A percentile compares a stretch with the other conserved stretches of the same genome.
Conservation (phyloP, 2,888 invertebrate species). For the Aphodius granarius region DNA sequence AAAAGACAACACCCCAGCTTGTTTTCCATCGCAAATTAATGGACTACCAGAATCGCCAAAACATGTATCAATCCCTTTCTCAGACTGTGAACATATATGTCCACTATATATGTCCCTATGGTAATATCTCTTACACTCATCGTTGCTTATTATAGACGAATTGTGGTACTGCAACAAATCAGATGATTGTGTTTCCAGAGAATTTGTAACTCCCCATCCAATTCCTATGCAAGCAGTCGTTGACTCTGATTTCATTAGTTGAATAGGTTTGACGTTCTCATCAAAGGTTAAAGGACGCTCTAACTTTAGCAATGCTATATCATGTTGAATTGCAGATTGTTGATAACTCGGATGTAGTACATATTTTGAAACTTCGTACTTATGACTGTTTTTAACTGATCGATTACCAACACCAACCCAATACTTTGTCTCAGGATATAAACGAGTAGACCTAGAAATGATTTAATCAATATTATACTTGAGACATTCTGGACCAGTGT, state of each 20-base stretch:
- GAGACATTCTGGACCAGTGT: background rate
- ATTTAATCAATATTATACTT: background rate
- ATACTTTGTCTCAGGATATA: background rate
- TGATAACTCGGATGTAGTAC: background rate
- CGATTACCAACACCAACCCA: background rate
- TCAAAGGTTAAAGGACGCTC: background rate
- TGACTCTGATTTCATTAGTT: background rate
- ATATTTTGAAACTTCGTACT: background rate
- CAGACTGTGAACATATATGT: background rate
- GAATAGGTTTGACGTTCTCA: background rate
- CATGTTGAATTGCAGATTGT: background rate
- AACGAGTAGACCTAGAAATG: background rate
- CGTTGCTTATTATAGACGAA: background rate
- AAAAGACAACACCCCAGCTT: background rate
- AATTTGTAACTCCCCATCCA: background rate
- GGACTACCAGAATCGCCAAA: background rate
- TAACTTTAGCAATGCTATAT: background rate
- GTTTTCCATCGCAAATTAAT: background rate
- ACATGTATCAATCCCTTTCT: background rate
- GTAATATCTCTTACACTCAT: background rate
- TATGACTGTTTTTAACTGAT: background rate
- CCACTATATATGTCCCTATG: background rate
- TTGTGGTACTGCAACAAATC: background rate
- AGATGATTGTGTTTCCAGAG: background rate
- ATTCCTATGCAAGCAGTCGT: background rate